Evolutionary conservation across 2,797 vertebrate genomes (phyloP).

Genomic region (Sebastes cheni): DNA sequence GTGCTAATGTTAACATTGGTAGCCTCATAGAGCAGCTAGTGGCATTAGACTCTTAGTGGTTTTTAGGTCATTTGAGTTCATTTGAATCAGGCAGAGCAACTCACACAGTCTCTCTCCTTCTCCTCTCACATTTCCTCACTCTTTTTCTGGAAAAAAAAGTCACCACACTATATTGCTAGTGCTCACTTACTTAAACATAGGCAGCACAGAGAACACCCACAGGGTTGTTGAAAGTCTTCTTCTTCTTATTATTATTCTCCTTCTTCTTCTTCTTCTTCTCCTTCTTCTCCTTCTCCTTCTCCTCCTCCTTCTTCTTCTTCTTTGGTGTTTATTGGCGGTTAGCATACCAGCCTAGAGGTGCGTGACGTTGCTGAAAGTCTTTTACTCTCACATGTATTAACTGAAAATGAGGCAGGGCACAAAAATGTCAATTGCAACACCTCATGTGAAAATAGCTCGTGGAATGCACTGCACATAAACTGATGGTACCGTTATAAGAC

Average conservation of each 20-base stretch:
- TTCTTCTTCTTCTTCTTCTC: fast-evolving
- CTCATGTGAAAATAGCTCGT: background rate
- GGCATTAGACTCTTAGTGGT: background rate
- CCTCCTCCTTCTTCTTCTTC: fast-evolving
- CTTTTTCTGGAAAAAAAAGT: background rate
- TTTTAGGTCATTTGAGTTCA: background rate
- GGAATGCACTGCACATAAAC: background rate
- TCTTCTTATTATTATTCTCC: no score
- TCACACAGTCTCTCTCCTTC: background rate
- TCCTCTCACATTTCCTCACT: no score
- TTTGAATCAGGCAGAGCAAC: background rate
- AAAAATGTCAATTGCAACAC: background rate
- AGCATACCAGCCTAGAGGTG: no score
- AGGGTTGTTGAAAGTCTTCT: background rate
- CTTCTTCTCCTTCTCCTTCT: fast-evolving
- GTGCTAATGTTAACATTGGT: background rate
- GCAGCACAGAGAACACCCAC: background rate
- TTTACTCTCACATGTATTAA: background rate
- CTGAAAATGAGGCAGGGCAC: background rate
- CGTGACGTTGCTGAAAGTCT: background rate
- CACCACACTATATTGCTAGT: background rate
- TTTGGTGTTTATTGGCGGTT: no score
- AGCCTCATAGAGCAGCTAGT: background rate
- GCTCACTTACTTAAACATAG: background rate
- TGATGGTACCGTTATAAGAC: background rate